Conservation (phyloP, 1,140 invertebrate species). For the Nautilus pompilius region DNA sequence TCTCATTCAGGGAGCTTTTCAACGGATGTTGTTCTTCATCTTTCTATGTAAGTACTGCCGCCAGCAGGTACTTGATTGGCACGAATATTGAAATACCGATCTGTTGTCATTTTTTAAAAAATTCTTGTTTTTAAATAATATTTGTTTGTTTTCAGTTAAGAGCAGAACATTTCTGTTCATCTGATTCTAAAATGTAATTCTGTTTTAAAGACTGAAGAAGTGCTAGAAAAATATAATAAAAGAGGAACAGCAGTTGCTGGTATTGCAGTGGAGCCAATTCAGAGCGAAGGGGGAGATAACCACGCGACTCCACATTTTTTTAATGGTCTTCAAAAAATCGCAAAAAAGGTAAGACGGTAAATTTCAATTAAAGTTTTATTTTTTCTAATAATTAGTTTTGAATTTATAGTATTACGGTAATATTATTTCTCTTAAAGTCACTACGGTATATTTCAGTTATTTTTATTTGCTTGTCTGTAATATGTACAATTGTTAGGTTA, state of each 20-base stretch:
- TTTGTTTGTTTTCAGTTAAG: not conserved
- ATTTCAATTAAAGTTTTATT: too few species aligned
- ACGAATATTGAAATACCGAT: not conserved
- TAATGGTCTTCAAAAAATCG: constrained; percentile 75
- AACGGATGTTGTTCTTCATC: not conserved
- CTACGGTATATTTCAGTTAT: too few species aligned
- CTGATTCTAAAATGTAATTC: not conserved
- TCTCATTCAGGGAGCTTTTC: not conserved
- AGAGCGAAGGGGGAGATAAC: constrained; percentile 96
- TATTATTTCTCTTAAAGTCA: too few species aligned
- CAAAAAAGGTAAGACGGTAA: constrained; percentile 68
- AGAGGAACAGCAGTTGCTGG: constrained; percentile 84
- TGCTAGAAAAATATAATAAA: constrained; percentile 69
- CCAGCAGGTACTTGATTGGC: too few species aligned
- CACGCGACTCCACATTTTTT: constrained; percentile 93
- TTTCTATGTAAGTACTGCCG: not conserved
- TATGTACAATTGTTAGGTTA: too few species aligned
- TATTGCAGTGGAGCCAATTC: constrained; percentile 94
- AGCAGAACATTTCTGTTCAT: not conserved
- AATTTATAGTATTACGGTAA: too few species aligned
- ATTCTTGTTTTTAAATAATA: not conserved
- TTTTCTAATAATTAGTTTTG: too few species aligned
- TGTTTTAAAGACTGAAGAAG: constrained; percentile 32
- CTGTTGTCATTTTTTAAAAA: not conserved
- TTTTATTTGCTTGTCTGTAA: too few species aligned